Base-by-base conservation (phyloP, 2,797 vertebrate species). In the Cygnus olor region DNA sequence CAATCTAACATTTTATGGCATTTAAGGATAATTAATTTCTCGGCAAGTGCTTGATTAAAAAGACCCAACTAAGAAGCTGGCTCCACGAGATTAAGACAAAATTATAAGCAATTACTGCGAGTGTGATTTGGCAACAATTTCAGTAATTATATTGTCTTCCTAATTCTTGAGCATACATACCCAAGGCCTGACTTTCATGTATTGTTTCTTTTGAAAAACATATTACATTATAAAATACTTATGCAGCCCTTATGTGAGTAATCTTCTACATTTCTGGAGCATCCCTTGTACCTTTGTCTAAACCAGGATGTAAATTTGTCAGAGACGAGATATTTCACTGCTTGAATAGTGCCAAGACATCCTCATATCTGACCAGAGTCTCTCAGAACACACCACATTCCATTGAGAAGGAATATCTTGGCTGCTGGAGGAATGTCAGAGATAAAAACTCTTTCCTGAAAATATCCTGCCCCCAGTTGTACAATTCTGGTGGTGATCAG, bases 21-120 rank as follows among this genome's bases (percentile, higher is more conserved):
- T 94, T 93, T 95, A 74, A 76, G 9, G 24, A 78, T 97, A 97
- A 97, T 97, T 95, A 89, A 97, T 97, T 97, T 98, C 89, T 88
- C 72, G 81, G 88, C 11, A 17, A 94, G 89, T 81, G 40, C 94
- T 93, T 97, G 90, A 96, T 96, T 95, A 95, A 96, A 95, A 96
- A 94, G 20, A 69, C 27, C 40, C 44, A 86, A 54, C 64, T 88
- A 85, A 94, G 83, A 91, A 94, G 45, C 78, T 77, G 68, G 36
- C 89, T 95, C 77, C 71, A 84, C 68, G 90, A 94, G 93, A 96
- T 96, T 93, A 95, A 73, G 57, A 64, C 32, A 91, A 82, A 93
- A 96, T 91, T 94, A 74, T 56, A 58, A 90, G 57, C 61, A 78
- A 91, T 71, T 82, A 71, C 80, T 90, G n/a, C 56, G 93, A 85